These are phyloP conservation scores for Acleris emargana DNA, from an alignment of 2,888 invertebrate genomes.

Conservation along the genomic window DNA sequence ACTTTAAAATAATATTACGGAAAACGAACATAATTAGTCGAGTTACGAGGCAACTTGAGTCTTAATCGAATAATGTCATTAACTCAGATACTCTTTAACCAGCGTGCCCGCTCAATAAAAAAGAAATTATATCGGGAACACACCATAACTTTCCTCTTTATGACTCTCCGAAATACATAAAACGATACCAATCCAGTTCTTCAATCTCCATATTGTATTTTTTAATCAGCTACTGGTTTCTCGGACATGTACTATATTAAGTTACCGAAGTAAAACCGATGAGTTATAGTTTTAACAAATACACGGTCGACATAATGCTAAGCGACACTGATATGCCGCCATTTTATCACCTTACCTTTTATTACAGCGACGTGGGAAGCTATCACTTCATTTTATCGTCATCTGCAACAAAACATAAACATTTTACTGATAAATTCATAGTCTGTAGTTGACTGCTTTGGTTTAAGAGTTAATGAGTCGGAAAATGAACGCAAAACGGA, in stretches of 20 bases:
- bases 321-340: conserved; percentile 16
- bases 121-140: conserved; percentile 28
- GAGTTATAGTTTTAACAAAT: conserved; percentile 12
- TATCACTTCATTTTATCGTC: conserved; percentile 39
- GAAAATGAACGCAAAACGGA: conserved; percentile 35
- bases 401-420: conserved; percentile 49
- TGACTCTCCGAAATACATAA: conserved; percentile 29
- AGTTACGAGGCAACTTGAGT: conserved; percentile 17
- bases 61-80: conserved; percentile 31
- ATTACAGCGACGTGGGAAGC: conserved; percentile 30
- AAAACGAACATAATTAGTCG: conserved; percentile 16
- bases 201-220: conserved; percentile 28
- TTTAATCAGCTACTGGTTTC: conserved; percentile 44
- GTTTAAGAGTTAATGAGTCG: conserved; percentile 36
- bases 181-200: conserved; percentile 35
- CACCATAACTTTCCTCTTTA: conserved; percentile 37
- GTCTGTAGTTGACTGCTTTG: conserved; percentile 29
- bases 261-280: conserved; percentile 6
- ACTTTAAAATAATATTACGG: conserved; percentile 6
- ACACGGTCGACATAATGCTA: conserved; percentile 5
- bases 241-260: conserved; percentile 37
- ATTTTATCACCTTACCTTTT: conserved; percentile 35
- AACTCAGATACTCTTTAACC: conserved; percentile 19
- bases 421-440: conserved; percentile 29
- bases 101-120: conserved; percentile 28